Evolutionary conservation across 2,797 vertebrate genomes (phyloP).

Genomic region (Melanotaenia nigrans): DNA sequence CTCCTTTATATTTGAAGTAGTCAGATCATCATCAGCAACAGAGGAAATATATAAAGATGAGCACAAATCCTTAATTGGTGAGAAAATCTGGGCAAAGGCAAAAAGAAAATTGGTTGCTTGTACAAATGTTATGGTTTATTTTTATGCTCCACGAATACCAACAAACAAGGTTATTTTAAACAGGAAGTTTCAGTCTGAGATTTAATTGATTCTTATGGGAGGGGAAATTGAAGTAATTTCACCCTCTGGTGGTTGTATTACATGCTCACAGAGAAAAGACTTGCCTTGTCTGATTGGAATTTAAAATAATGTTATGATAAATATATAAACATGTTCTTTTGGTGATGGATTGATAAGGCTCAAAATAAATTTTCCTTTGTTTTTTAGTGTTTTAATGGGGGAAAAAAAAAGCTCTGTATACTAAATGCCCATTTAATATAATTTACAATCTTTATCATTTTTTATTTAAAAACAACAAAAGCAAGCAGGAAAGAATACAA

Average conservation of each 20-base stretch:
- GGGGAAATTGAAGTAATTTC: constrained; percentile 42
- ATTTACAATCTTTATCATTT: constrained; percentile 2
- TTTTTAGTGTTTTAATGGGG: background rate
- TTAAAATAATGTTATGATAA: constrained; percentile 20
- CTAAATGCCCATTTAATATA: background rate
- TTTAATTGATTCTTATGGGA: constrained; percentile 44
- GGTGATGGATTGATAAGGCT: background rate
- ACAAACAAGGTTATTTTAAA: constrained; percentile 40
- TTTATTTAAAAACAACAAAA: background rate
- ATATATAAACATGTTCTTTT: constrained; percentile 10
- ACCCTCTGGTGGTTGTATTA: constrained; percentile 47
- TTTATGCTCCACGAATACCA: constrained; percentile 26
- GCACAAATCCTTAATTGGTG: constrained; percentile 10
- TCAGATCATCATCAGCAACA: background rate
- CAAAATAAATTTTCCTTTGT: background rate
- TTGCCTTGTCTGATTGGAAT: constrained; percentile 34
- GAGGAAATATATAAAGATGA: background rate
- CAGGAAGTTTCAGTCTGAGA: constrained; percentile 54
- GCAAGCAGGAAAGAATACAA: background rate
- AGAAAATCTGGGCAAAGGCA: constrained; percentile 14
- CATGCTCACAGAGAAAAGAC: constrained; percentile 24
- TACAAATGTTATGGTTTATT: constrained; percentile 26
- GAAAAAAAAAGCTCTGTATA: background rate
- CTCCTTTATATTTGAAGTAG: background rate
- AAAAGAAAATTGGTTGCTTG: constrained; percentile 15